Conservation (phyloP, 2,888 invertebrate species). For the Myopa tessellatipennis region DNA sequence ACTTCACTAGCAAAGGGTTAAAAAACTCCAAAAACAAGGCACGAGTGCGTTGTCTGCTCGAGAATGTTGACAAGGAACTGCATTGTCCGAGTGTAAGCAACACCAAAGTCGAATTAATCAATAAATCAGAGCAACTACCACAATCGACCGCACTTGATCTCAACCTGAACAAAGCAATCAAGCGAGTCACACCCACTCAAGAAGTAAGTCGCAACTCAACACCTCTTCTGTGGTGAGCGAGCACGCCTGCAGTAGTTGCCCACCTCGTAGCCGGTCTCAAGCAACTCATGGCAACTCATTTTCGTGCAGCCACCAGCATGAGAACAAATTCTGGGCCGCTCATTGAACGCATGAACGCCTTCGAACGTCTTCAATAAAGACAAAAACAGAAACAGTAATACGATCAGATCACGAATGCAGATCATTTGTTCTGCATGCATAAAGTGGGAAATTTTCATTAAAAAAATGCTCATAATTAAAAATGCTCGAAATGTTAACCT, state of each 20-base stretch:
- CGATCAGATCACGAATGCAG: no score
- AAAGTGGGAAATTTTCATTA: no score
- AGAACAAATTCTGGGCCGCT: not conserved
- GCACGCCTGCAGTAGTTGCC: conserved; percentile 20
- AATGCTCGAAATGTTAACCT: not conserved
- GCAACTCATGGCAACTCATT: conserved; percentile 1
- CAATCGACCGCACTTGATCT: conserved; percentile 10
- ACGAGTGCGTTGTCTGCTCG: no score
- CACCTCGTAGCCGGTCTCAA: not conserved
- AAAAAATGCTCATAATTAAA: no score
- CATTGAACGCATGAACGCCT: conserved; percentile 8
- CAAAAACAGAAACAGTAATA: no score
- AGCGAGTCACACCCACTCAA: conserved; percentile 20
- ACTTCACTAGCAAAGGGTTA: no score
- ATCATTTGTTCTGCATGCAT: no score
- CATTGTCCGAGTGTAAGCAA: not conserved
- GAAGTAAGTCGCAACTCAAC: not conserved
- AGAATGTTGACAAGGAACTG: not conserved
- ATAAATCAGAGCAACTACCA: conserved; percentile 4
- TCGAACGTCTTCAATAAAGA: not conserved
- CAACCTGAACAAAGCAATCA: conserved; percentile 2
- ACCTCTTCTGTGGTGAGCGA: conserved; percentile 7
- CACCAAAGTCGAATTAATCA: not conserved
- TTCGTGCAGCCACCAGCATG: not conserved
- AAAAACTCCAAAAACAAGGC: no score